Evolutionary conservation across 2,113 vertebrate genomes (phyloP), one percentile per base, ranked within the genome.

Genomic region (Aplodontia rufa): DNA sequence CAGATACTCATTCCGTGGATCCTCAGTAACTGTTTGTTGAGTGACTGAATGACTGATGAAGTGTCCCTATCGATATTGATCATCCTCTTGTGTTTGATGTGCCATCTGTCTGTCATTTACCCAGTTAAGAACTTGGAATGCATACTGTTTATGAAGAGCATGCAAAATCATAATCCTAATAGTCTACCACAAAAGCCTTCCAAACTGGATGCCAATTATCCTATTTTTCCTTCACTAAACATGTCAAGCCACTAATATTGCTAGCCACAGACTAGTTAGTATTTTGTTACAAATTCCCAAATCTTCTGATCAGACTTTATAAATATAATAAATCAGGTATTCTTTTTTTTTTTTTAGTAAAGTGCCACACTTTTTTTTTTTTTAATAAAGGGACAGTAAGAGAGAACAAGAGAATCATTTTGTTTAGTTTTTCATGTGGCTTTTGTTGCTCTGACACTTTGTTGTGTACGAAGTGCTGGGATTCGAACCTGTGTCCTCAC

Each of bases 221-320:
- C 51, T 19, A 24, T 47, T 87, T 93, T 42, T 11, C 64, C 28
- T 68, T 75, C 82, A 32, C 5, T 30, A 85, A 88, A 93, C n/a
- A 68, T 8, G 32, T 8, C n/a, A 68, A 42, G 35, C 45, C 40
- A 32, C 47, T 60, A 60, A 74, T n/a, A 53, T 19, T 42, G 26
- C 10, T 13, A 37, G 14, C 37, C 35, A 22, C 10, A 5, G 20
- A 62, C 74, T 58, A 30, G 53, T 32, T 22, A 37, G 14, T 82
- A 71, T 71, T 49, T 78, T 76, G 68, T 79, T 35, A 53, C 35
- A 86, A 53, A 75, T 88, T 42, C 69, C 79, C 42, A 55, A 58
- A 84, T 80, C 64, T 75, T 91, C 71, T 74, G 19, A 71, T 91
- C 82, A 87, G 62, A 83, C 37, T 93, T 90, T 49, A 85, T 13